Base-by-base conservation (phyloP, 2,888 invertebrate genomes). In the Drosophila borborema region DNA sequence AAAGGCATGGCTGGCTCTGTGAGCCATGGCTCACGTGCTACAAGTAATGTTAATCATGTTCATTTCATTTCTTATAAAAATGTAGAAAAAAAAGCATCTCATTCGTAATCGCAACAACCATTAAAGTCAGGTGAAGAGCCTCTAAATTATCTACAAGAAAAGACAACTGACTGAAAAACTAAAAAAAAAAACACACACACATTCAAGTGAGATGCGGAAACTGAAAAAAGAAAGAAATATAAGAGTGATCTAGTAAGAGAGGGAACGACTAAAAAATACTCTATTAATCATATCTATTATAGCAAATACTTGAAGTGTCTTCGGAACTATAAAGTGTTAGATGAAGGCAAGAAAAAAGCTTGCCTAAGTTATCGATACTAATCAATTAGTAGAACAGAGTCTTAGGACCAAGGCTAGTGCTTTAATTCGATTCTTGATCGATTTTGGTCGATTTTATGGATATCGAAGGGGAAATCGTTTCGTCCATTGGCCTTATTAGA, bases 111-210 rank as follows among this genome's bases (percentile, higher is more conserved):
- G 20, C 72, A 59, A 46, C 46, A 40, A 41, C 53, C 64, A 56
- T 56, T 51, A 40, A 31, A 62, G 59, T 54, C 66, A 54, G 64
- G 34, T 49, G 60, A 67, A 68, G 53, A 72, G 66, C 59, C 61
- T 58, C 58, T 63, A 64, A 38, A 51, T 34, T 48, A 64, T 64
- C 40, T 48, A n/a, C 5, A 18, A 16, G 3, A 48, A 51, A 51
- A 51, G 49, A 49, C 60, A 59, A 73, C 36, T 51, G 51, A 1
- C 51, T 36, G n/a, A 8, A 51, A 20, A 51, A 48, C 4, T 34
- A 6, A 6, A 31, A 49, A 18, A 31, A 49, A 18, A 49, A 12
- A 2, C 2, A 14, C 14, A 34, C 12, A 12, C 18, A 51, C 18
- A 34, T 14, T n/a, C 2, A 12, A 18, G 34, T 36, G 18, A 51